Conservation (phyloP, 1,140 invertebrate species). For the Bradysia coprophila region DNA sequence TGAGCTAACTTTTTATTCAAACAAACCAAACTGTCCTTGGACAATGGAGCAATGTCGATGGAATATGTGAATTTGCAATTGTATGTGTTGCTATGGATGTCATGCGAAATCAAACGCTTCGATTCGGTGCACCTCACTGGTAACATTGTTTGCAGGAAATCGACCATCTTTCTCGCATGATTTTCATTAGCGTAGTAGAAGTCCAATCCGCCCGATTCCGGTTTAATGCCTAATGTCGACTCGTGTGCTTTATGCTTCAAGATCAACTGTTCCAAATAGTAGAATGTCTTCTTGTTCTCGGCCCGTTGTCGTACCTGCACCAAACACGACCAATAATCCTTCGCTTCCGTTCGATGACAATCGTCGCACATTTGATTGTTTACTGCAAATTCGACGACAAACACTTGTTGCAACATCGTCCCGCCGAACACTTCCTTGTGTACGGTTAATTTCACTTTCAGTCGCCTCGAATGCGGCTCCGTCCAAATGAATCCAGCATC, state of each 20-base stretch:
- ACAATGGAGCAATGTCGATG: slow-evolving; percentile 92
- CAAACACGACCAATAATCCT: slow-evolving; percentile 91
- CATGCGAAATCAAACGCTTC: slow-evolving; percentile 93
- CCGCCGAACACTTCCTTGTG: slow-evolving; percentile 82
- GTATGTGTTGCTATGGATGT: slow-evolving; percentile 90
- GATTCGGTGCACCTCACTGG: slow-evolving; percentile 76
- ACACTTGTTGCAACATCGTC: slow-evolving; percentile 73
- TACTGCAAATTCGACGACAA: slow-evolving; percentile 86
- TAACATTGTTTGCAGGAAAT: slow-evolving; percentile 76
- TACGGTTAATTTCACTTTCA: slow-evolving; percentile 95
- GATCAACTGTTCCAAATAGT: slow-evolving; percentile 94
- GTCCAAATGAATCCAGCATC: slow-evolving; percentile 98
- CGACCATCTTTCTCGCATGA: slow-evolving; percentile 86
- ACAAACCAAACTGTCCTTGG: slow-evolving; percentile 92
- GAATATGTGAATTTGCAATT: slow-evolving; percentile 92
- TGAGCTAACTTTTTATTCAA: slow-evolving; percentile 74
- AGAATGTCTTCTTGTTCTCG: slow-evolving; percentile 95
- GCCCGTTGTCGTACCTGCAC: slow-evolving; percentile 75
- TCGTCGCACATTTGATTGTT: slow-evolving; percentile 93
- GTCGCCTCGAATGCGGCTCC: slow-evolving; percentile 93
- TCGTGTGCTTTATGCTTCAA: slow-evolving; percentile 88
- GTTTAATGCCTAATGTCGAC: slow-evolving; percentile 86
- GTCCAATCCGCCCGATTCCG: slow-evolving; percentile 87
- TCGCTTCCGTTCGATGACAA: slow-evolving; percentile 90
- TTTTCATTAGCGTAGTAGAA: slow-evolving; percentile 86